phyloP scores from a whole-genome alignment of 2,797 vertebrate genomes.

The Mormyrus proboscirostris region DNA sequence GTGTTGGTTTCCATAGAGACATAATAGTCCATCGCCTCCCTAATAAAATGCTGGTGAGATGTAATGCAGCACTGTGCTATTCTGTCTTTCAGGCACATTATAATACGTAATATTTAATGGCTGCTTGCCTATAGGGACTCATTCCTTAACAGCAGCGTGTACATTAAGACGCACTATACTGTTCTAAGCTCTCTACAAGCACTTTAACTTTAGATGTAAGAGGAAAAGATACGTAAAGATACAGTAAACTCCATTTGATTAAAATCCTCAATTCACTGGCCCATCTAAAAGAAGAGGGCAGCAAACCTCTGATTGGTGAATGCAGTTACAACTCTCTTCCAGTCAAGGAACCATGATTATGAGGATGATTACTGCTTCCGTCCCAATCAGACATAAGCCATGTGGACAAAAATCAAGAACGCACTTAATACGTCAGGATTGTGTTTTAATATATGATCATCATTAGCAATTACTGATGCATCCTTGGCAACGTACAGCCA shows the following conservation, averaged over 20 bases:
- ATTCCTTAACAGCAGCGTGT: background rate
- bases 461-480: background rate
- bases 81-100: conserved; percentile 9
- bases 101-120: conserved; percentile 11
- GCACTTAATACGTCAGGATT: background rate
- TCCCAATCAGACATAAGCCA: background rate
- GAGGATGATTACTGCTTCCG: background rate
- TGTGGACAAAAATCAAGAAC: background rate
- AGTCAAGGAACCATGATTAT: background rate
- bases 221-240: background rate
- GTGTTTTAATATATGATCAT: background rate
- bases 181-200: background rate
- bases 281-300: background rate
- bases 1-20: conserved; percentile 18
- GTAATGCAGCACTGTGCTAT: conserved; percentile 2
- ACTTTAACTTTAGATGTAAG: background rate
- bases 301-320: too few species aligned
- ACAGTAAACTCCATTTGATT: background rate
- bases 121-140: background rate
- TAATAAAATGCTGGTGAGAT: conserved; percentile 24
- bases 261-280: background rate
- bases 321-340: background rate
- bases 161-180: background rate
- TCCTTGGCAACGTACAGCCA: background rate
- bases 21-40: conserved; percentile 15